Evolutionary conservation across 2,888 invertebrate genomes (phyloP).

Genomic region (Luffia ferchaultella): DNA sequence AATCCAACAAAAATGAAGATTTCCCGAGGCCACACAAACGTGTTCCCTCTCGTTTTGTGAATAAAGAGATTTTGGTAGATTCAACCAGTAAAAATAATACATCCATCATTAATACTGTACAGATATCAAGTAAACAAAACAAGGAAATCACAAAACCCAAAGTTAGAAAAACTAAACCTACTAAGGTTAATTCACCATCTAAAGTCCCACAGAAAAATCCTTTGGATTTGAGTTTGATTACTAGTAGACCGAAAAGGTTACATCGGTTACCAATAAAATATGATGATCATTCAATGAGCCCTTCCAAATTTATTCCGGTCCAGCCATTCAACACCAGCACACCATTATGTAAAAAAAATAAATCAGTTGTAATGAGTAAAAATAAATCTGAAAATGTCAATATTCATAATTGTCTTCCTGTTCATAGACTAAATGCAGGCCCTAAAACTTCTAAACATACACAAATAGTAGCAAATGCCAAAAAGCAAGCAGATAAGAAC

Average conservation of each 20-base stretch:
- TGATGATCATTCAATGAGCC: slow-evolving; percentile 42
- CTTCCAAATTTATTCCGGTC: slow-evolving; percentile 35
- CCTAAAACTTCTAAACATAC: no score
- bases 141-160: no score
- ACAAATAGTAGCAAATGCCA: no score
- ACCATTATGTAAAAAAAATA: slow-evolving; percentile 26
- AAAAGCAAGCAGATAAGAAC: slow-evolving; percentile 29
- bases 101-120: no score
- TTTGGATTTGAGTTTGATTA: slow-evolving; percentile 27
- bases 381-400: no score
- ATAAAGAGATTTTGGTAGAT: slow-evolving; percentile 25
- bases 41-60: slow-evolving; percentile 31
- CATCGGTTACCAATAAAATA: slow-evolving; percentile 41
- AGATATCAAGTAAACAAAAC: no score
- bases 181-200: slow-evolving; percentile 19
- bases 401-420: no score
- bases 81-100: slow-evolving; percentile 20
- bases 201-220: slow-evolving; percentile 25
- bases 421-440: no score
- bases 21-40: slow-evolving; percentile 34
- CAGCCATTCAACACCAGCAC: slow-evolving; percentile 43
- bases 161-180: no score
- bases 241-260: slow-evolving; percentile 36
- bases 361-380: no score
- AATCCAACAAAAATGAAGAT: no score